Evolutionary conservation across 1,140 invertebrate genomes (phyloP).

Genomic region (Frieseomelitta varia): DNA sequence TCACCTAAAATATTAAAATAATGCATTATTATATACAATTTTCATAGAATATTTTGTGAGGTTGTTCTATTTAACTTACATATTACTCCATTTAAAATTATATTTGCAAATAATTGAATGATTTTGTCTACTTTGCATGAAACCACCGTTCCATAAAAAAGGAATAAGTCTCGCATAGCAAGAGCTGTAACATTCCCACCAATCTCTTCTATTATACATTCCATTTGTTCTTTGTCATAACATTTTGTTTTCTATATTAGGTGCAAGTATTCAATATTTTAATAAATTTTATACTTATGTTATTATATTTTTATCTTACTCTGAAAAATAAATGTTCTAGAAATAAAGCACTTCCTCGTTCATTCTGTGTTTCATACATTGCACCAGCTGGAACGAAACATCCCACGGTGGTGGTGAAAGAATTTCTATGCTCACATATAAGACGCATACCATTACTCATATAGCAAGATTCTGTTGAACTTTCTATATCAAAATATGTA

Average conservation of each 20-base stretch:
- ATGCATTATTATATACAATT: neutral
- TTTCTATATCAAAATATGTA: slow-evolving; percentile 3
- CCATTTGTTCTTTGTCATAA: slow-evolving; percentile 44
- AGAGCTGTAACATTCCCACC: slow-evolving; percentile 59
- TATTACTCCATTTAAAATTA: slow-evolving; percentile 61
- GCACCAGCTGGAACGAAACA: slow-evolving; percentile 61
- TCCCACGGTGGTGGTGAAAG: slow-evolving; percentile 55
- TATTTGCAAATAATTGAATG: slow-evolving; percentile 59
- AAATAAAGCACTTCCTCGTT: slow-evolving; percentile 63
- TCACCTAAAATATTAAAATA: slow-evolving; percentile 44
- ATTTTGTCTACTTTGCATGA: slow-evolving; percentile 51
- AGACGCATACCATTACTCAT: slow-evolving; percentile 60
- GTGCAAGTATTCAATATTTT: neutral
- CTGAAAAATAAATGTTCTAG: slow-evolving; percentile 64
- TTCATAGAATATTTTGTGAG: neutral
- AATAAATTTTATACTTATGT: neutral
- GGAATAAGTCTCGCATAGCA: slow-evolving; percentile 64
- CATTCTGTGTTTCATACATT: slow-evolving; percentile 56
- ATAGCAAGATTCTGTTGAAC: slow-evolving; percentile 40
- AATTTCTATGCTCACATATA: slow-evolving; percentile 57
- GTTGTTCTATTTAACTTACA: slow-evolving; percentile 43
- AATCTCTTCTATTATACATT: slow-evolving; percentile 53
- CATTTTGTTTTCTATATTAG: slow-evolving; percentile 54
- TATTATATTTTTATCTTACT: slow-evolving; percentile 38
- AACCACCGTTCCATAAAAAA: slow-evolving; percentile 67